Percentiles rank a stretch among this genome's conserved stretches.
Evolutionary conservation across 2,797 vertebrate genomes (phyloP).

Genomic region (Ateles fusciceps): DNA sequence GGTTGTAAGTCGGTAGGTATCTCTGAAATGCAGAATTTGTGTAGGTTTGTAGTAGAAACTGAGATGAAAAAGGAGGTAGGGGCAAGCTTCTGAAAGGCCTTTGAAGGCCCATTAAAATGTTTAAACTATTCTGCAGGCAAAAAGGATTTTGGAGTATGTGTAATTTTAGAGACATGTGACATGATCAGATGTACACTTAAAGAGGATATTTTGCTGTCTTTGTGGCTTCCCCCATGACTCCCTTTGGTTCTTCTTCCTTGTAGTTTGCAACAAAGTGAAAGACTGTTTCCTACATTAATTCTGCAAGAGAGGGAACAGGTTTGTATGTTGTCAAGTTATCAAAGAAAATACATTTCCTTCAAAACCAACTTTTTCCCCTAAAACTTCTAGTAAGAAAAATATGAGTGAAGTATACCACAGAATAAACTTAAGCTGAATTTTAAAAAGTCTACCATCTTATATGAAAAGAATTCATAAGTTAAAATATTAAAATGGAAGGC

Average conservation of each 20-base stretch:
- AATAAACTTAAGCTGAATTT: background rate
- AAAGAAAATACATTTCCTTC: constrained; percentile 16
- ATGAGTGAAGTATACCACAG: background rate
- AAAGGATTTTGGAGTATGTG: background rate
- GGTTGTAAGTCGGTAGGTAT: background rate
- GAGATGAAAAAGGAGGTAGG: background rate
- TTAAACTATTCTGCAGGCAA: background rate
- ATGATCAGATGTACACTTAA: background rate
- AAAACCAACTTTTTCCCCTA: background rate
- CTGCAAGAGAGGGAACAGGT: background rate
- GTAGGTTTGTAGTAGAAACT: background rate
- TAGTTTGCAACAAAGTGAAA: background rate
- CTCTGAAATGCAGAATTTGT: background rate
- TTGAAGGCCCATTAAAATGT: background rate
- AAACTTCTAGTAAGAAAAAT: constrained; percentile 5
- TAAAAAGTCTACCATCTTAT: background rate
- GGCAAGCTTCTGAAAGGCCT: background rate
- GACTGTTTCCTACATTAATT: background rate
- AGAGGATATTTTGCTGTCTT: background rate
- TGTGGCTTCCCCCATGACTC: background rate
- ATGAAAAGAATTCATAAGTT: background rate
- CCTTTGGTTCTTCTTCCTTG: background rate
- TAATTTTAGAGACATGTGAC: background rate
- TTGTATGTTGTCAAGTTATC: background rate
- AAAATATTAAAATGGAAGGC: background rate